Evolutionary conservation across 2,888 invertebrate genomes (phyloP), one percentile per base, ranked within the genome.

Genomic region (Caenorhabditis sinica): DNA sequence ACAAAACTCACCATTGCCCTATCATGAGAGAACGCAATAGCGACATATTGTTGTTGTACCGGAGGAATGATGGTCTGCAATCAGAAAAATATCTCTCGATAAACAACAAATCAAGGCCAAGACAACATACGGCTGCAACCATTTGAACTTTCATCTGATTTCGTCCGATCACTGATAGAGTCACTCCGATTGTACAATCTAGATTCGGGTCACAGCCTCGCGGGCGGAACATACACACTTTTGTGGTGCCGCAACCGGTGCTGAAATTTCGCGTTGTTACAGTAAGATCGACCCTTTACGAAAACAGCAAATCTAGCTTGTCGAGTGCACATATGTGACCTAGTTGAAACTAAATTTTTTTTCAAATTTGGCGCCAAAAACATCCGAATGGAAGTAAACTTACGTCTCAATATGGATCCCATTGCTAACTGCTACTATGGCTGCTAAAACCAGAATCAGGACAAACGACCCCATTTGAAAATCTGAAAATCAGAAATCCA

Each of bases 181-280:
- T 85, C 20, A 90, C 87, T 13, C 88, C 86, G 20, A 79, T 80
- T 15, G 92, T 91, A 61, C 92, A 92, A 77, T 92, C 92, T 11
- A 89, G 77, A 56, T 86, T 86, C 2, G 92, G 92, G 81, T 91
- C 86, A 66, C 92, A 92, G 11, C 92, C 92, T 23, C 84, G 68
- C 1, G 92, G 92, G 74, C 88, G 88, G 89, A 92, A 91, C 40
- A 92, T 75, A 65, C 92, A 92, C 33, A 87, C 88, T 51, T 91
- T 91, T 5, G 89, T 87, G 23, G 83, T 86, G 11, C 91, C 91
- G 75, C 91, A 91, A 28, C 90, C 91, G 13, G 87, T 83, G 49
- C 87, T 89, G 65, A n/a, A 56, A 45, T 30, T 20, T 61, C 6
- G 15, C 49, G 15, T n/a, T 13, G 2, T 3, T 49, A 4, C 61